Percentiles rank a stretch among this genome's conserved stretches.
Conservation (phyloP, 1,140 invertebrate genomes). For the Limonius californicus region DNA sequence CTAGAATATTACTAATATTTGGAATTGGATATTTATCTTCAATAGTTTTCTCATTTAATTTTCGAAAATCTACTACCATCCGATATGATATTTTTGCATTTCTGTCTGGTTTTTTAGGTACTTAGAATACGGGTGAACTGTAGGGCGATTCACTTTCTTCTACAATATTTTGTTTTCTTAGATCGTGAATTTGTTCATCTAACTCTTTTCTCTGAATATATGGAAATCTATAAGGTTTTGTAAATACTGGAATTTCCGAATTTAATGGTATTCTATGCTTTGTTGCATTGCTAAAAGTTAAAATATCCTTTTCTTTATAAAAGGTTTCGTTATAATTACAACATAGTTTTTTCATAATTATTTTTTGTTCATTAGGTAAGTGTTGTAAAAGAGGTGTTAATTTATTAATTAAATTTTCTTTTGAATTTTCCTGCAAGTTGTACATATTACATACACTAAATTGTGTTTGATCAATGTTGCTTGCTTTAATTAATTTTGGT, state of each 20-base stretch:
- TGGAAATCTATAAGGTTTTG: constrained; percentile 27
- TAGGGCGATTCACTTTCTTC: constrained; percentile 16
- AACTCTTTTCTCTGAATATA: constrained; percentile 27
- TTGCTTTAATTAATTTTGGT: too few relatives aligned
- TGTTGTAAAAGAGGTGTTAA: too few relatives aligned
- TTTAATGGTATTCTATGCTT: background rate
- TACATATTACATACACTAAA: too few relatives aligned
- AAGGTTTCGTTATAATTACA: background rate
- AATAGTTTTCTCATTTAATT: background rate
- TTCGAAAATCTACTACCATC: background rate
- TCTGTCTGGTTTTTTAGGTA: constrained; percentile 21
- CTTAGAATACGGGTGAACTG: constrained; percentile 18
- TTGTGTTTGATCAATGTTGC: too few relatives aligned
- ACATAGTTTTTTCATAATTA: background rate
- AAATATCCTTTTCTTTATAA: background rate
- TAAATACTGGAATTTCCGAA: constrained; percentile 15
- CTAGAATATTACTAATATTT: background rate
- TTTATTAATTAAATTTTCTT: too few relatives aligned
- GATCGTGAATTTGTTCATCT: constrained; percentile 25
- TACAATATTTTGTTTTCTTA: constrained; percentile 26
- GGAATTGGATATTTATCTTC: background rate
- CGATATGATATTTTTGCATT: constrained; percentile 8
- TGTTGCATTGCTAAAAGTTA: background rate
- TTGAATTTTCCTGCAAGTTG: background rate
- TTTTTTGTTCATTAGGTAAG: background rate